Evolutionary conservation across 2,797 vertebrate genomes (phyloP), one percentile per base, ranked within the genome.

Genomic region (Buceros bicornis): DNA sequence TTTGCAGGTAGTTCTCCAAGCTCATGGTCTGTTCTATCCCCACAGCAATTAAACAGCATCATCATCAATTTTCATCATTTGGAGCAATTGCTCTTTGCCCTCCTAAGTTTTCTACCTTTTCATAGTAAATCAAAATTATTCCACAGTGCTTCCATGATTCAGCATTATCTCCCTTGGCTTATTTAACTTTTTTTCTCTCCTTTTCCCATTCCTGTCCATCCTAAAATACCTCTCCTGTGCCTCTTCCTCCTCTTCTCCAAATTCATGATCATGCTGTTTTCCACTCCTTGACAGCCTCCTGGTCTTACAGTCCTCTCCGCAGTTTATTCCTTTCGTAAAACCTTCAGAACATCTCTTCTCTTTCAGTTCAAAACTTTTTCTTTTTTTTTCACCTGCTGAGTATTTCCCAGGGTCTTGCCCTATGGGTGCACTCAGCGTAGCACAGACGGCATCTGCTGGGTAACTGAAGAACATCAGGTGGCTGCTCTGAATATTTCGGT

Each of bases 401-500:
- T 12, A 10, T 37, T 85, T 66, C 42, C 40, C 70, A 5, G 35
- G 47, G 29, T 31, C 31, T 72, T 20, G 42, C 54, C 53, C 15
- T 25, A 19, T 0, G 22, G 26, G 11, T 14, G 58, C 62, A 29
- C 87, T 61, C 61, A 45, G 82, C 0, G 81, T 82, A 73, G 61
- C 95, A 94, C 84, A 85, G 78, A 81, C 84, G 95, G 93, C 95
- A 95, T 77, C 96, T 96, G 88, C 93, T 92, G 96, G 94, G 81
- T 66, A 33, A 22, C 25, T 5, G 18, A 11, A 84, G 91, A 96
- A 96, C 56, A 47, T 5, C 91, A 25, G 8, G 40, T 0, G 16
- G 15, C 48, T 60, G 51, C 77, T 42, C 6, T 4, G 26, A 43
- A 11, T 6, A 21, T 10, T 22, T 26, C 43, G 11, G 0, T 53